These are phyloP conservation scores for Pterostichus niger DNA, from an alignment of 2,888 invertebrate genomes.

Conservation along the genomic window DNA sequence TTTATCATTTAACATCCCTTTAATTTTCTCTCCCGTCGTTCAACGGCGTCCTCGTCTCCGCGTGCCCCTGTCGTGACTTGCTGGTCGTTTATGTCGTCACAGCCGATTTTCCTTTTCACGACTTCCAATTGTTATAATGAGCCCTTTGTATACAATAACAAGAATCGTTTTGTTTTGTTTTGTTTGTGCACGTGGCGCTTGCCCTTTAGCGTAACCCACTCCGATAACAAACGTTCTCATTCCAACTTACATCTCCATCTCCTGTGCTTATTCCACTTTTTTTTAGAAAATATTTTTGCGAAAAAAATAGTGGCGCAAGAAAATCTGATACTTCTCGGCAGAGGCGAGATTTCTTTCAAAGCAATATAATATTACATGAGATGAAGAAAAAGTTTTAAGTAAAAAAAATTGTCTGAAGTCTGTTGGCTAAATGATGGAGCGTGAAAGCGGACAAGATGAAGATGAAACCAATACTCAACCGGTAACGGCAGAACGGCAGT, in stretches of 20 bases:
- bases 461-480: conserved; percentile 56
- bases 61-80: conserved; percentile 1
- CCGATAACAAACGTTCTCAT: conserved; percentile 35
- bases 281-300: no score
- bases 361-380: conserved; percentile 45
- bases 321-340: conserved; percentile 8
- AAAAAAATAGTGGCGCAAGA: no score
- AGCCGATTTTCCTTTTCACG: conserved; percentile 63
- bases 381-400: conserved; percentile 54
- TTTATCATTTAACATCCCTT: conserved; percentile 66
- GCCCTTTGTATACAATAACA: conserved; percentile 76
- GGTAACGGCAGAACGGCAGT: background rate
- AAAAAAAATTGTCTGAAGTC: conserved; percentile 51
- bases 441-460: conserved; percentile 60
- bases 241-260: conserved; percentile 1
- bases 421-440: conserved; percentile 65
- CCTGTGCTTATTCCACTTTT: no score
- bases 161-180: conserved; percentile 71
- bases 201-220: conserved; percentile 38
- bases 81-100: conserved; percentile 62
- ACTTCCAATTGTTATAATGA: conserved; percentile 75
- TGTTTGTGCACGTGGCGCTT: conserved; percentile 68
- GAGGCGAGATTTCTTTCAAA: conserved; percentile 19
- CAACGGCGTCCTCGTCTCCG: background rate
- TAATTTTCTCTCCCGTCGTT: conserved; percentile 58